phyloP scores from a whole-genome alignment of 2,888 invertebrate species.

The Sphaerophoria rueppellii region DNA sequence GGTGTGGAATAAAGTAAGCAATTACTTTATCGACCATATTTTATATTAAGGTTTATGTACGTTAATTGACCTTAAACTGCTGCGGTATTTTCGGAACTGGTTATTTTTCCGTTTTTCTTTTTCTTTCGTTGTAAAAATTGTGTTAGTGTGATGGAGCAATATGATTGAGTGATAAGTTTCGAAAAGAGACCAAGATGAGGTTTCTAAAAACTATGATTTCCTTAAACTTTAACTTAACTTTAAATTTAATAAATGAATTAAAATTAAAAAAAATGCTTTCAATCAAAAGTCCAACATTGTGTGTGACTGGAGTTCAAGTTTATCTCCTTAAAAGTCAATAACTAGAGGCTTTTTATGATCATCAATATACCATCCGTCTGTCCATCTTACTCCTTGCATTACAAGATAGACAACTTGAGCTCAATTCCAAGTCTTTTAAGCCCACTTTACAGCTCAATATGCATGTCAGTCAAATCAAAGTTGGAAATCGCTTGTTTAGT shows the following conservation, averaged over 20 bases:
- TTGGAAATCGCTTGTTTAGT: constrained; percentile 45
- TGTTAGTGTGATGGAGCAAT: neutral
- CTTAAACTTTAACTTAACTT: no score
- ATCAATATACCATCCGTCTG: neutral
- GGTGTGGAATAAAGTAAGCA: constrained; percentile 58
- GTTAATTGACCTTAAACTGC: constrained; percentile 69
- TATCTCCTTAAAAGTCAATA: constrained; percentile 29
- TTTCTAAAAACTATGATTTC: no score
- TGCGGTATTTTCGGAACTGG: constrained; percentile 29
- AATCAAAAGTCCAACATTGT: constrained; percentile 21
- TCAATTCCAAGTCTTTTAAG: constrained; percentile 2
- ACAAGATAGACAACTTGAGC: neutral
- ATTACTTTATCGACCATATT: constrained; percentile 66
- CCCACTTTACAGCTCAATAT: constrained; percentile 54
- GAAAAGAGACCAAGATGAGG: no score
- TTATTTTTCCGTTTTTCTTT: neutral
- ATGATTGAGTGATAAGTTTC: neutral
- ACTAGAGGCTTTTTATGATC: constrained; percentile 10
- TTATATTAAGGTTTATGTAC: constrained; percentile 64
- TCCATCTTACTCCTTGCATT: neutral
- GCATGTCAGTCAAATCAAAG: constrained; percentile 59
- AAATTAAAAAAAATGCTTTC: neutral
- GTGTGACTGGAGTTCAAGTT: constrained; percentile 21
- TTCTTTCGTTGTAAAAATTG: neutral
- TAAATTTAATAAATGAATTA: neutral